Percentiles rank a stretch among this genome's conserved stretches.
phyloP scores from a whole-genome alignment of 1,140 invertebrate genomes.

The Drosophila ironensis region DNA sequence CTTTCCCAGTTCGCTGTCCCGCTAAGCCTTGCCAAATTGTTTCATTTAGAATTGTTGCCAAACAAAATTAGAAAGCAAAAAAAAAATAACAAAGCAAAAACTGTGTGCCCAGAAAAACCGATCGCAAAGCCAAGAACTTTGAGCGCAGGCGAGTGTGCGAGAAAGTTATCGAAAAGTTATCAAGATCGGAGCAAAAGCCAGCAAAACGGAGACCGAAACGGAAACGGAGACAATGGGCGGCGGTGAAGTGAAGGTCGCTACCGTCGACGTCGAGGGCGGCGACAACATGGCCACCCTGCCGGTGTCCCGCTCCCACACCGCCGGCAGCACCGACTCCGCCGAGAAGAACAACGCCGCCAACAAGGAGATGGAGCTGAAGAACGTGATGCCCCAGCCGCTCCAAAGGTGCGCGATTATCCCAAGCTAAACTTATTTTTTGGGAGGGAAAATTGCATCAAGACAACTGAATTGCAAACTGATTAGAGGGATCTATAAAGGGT shows the following conservation, averaged over 20 bases:
- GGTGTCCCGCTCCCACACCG: slow-evolving; percentile 86
- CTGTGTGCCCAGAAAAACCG: no score
- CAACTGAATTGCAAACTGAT: no score
- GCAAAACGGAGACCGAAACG: slow-evolving; percentile 75
- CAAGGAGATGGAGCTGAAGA: slow-evolving; percentile 93
- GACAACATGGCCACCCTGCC: slow-evolving; percentile 93
- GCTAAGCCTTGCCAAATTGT: no score
- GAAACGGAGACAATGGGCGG: slow-evolving; percentile 84
- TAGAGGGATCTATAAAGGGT: no score
- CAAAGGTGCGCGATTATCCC: slow-evolving; percentile 85
- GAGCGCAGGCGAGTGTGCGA: slow-evolving; percentile 4
- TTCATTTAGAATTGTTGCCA: slow-evolving; percentile 30
- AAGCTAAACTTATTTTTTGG: no score
- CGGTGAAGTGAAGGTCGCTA: slow-evolving; percentile 92
- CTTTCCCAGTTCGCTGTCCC: slow-evolving; percentile 15
- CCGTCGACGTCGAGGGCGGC: slow-evolving; percentile 90
- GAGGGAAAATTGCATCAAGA: no score
- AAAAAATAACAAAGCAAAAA: background rate
- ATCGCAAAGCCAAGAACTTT: background rate
- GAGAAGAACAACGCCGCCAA: slow-evolving; percentile 91
- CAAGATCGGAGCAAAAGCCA: slow-evolving; percentile 35
- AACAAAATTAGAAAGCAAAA: slow-evolving; percentile 9
- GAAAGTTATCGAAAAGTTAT: slow-evolving; percentile 10
- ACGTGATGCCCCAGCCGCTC: slow-evolving; percentile 89
- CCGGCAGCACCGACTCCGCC: slow-evolving; percentile 86